Conservation (phyloP, 2,888 invertebrate genomes). For the Melanargia galathea region DNA sequence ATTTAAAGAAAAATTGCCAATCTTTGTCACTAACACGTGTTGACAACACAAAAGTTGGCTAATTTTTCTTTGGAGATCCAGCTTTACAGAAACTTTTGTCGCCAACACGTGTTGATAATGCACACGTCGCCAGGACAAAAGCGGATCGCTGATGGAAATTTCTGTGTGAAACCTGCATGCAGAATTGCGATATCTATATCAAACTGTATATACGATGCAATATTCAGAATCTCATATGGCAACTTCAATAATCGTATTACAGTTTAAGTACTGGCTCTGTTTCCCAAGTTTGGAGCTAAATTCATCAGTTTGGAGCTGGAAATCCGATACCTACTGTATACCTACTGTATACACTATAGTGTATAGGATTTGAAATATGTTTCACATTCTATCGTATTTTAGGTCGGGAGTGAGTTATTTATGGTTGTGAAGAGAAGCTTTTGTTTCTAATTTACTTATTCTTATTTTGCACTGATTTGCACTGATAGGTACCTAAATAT, state of each 20-base stretch:
- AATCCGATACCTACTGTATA: constrained; percentile 30
- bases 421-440: not conserved
- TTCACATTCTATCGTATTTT: constrained; percentile 2
- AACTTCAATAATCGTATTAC: constrained; percentile 24
- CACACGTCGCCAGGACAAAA: no score
- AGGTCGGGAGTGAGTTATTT: not conserved
- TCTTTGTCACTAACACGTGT: no score
- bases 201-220: not conserved
- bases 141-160: no score
- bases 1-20: no score
- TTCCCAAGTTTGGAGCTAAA: constrained; percentile 19
- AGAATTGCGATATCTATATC: not conserved
- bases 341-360: no score
- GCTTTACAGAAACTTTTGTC: no score
- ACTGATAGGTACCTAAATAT: not conserved
- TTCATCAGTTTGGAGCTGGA: constrained; percentile 21
- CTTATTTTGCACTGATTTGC: not conserved
- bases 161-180: not conserved
- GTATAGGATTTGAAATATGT: constrained; percentile 16
- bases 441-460: not conserved
- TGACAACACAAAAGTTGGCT: no score
- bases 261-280: constrained; percentile 13
- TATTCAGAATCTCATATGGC: constrained; percentile 13
- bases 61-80: no score
- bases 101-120: no score